Evolutionary conservation across 64 coral and sea anemone species (phyloP).

Genomic region (Catalaphyllia jardinei): DNA sequence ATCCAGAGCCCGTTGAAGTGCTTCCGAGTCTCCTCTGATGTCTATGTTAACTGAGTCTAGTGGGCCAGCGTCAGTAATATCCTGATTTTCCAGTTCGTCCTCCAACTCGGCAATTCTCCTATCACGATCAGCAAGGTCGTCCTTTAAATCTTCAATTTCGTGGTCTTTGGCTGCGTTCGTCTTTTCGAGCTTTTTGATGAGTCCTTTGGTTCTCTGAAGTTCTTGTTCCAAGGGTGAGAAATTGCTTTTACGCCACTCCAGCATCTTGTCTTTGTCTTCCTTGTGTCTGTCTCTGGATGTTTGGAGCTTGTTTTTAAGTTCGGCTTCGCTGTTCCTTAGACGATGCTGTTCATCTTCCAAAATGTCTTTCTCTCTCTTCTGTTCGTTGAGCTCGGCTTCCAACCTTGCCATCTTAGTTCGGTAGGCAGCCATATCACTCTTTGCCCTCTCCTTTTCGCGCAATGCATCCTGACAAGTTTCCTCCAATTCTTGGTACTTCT

Average conservation of each 20-base stretch:
- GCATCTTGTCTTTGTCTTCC: constrained; percentile 76
- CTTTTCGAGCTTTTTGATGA: constrained; percentile 54
- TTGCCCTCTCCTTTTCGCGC: constrained; percentile 75
- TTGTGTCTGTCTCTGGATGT: constrained; percentile 68
- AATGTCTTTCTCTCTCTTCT: constrained; percentile 63
- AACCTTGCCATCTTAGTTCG: constrained; percentile 74
- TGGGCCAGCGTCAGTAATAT: constrained; percentile 29
- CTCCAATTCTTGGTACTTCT: constrained; percentile 79
- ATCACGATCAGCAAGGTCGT: constrained; percentile 60
- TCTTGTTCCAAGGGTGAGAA: constrained; percentile 71
- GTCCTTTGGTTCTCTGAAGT: constrained; percentile 53
- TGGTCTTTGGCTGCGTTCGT: constrained; percentile 40
- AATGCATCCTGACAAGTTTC: constrained; percentile 68
- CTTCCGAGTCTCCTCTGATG: constrained; percentile 54
- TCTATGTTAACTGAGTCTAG: constrained; percentile 51
- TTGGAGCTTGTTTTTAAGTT: constrained; percentile 73
- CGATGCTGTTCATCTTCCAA: constrained; percentile 67
- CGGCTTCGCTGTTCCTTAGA: constrained; percentile 58
- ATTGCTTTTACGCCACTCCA: constrained; percentile 77
- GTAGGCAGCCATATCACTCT: constrained; percentile 64
- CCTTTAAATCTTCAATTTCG: constrained; percentile 65
- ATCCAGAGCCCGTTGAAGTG: constrained; percentile 47
- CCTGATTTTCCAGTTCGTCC: constrained; percentile 38
- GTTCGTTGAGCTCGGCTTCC: constrained; percentile 70
- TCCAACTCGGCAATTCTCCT: constrained; percentile 71